Percentiles rank a stretch among this genome's conserved stretches.
These are phyloP conservation scores for Schrankia costaestrigalis DNA, from an alignment of 2,888 invertebrate genomes.

Conservation along the genomic window DNA sequence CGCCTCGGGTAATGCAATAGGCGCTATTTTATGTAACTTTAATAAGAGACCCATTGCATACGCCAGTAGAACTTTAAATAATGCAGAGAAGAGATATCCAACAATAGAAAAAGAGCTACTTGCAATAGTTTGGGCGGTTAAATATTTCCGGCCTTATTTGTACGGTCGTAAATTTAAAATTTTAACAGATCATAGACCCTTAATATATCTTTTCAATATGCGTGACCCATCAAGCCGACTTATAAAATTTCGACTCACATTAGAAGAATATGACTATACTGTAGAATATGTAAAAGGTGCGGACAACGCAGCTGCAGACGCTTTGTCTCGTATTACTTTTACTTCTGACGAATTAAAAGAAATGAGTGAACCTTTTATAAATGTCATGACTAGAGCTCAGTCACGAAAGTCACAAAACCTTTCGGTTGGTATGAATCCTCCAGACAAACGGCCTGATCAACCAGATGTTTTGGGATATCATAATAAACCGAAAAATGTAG, in stretches of 20 bases:
- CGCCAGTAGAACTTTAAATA: neutral
- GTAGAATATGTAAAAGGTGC: conserved; percentile 18
- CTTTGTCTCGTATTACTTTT: conserved; percentile 16
- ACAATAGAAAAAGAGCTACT: neutral
- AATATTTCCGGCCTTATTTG: neutral
- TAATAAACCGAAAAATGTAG: neutral
- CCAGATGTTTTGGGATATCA: neutral
- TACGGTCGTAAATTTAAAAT: neutral
- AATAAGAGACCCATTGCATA: no score
- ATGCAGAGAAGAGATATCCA: neutral
- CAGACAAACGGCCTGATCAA: neutral
- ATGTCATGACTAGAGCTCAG: neutral
- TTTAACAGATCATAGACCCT: neutral
- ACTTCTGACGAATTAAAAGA: conserved; percentile 15
- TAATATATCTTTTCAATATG: conserved; percentile 1
- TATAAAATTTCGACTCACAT: conserved; percentile 1
- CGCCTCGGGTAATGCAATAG: no score
- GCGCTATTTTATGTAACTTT: no score
- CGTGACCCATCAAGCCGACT: conserved; percentile 1
- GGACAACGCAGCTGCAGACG: conserved; percentile 17
- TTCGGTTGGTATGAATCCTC: neutral
- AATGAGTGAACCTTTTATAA: conserved; percentile 1
- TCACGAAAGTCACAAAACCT: neutral
- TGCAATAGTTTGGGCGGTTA: neutral
- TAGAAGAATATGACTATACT: conserved; percentile 15